Base-by-base conservation (phyloP, 1,140 invertebrate species). In the Sweltsa coloradensis region DNA sequence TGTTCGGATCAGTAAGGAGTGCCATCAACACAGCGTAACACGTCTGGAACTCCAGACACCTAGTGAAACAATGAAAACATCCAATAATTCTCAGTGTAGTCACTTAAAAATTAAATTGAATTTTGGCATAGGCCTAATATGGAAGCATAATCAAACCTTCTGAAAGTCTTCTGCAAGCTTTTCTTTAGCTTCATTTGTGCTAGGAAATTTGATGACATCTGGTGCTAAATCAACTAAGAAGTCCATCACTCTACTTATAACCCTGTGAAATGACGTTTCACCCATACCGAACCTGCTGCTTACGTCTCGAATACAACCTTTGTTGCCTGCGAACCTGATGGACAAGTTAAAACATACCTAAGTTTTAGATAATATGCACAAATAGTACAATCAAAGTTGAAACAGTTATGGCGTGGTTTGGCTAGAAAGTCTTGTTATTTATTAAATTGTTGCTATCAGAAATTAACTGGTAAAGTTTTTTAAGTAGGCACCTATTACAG, bases 1-100 rank as follows among this genome's bases (percentile, higher is more conserved):
- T 22, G 51, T 51, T 24, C 40, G 11, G n/a, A 57, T 57, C n/a
- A 39, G 18, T 16, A 31, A 16, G 29, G 16, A 11, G 29, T 31
- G 29, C 29, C 29, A 16, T 16, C 29, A 31, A 11, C 29, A 31
- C 29, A 11, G 29, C 29, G 29, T 16, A 11, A 16, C 29, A 31
- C 11, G 16, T 31, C n/a, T 31, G 29, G 29, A 31, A 16, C 29
- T 31, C 29, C 11, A n/a, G n/a, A n/a, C n/a, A n/a, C n/a, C n/a
- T n/a, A n/a, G n/a, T n/a, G n/a, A n/a, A n/a, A n/a, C n/a, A n/a
- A n/a, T n/a, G n/a, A n/a, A n/a, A n/a, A n/a, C n/a, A n/a, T n/a
- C n/a, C n/a, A n/a, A n/a, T n/a, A n/a, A n/a, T n/a, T n/a, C n/a
- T n/a, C n/a, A n/a, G n/a, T n/a, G n/a, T n/a, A n/a, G n/a, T n/a